These are phyloP conservation scores for Drosophila orena DNA, from an alignment of 1,140 invertebrate genomes.

Conservation along the genomic window DNA sequence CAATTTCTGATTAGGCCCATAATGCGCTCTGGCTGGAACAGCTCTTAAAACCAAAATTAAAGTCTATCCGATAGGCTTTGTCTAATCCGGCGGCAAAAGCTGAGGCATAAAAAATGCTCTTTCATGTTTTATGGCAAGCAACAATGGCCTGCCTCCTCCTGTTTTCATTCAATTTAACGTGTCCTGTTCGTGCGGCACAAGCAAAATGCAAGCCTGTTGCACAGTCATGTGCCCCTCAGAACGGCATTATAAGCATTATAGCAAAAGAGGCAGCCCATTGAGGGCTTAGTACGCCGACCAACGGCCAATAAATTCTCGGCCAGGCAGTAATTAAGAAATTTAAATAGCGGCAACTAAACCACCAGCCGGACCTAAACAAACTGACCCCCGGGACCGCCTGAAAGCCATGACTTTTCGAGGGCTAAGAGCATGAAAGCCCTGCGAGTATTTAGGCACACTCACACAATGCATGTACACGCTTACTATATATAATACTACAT, in stretches of 20 bases:
- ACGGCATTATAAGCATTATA: no score
- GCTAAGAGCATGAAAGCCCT: constrained; percentile 67
- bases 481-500: no score
- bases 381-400: constrained; percentile 43
- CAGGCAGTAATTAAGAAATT: constrained; percentile 80
- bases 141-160: constrained; percentile 4
- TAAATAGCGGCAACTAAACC: constrained; percentile 52
- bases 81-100: not conserved
- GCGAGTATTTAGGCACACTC: constrained; percentile 75
- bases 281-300: constrained; percentile 12
- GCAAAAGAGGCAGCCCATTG: constrained; percentile 11
- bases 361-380: constrained; percentile 36
- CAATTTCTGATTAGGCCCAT: no score
- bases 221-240: not conserved
- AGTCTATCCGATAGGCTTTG: not conserved
- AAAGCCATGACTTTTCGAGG: constrained; percentile 24
- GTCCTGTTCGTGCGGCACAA: no score
- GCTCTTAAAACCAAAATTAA: not conserved
- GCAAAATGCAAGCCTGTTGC: constrained; percentile 23
- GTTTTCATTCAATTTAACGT: constrained; percentile 34
- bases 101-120: not conserved
- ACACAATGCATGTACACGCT: constrained; percentile 46
- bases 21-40: no score
- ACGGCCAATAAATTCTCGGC: constrained; percentile 66
- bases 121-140: not conserved